phyloP scores from a whole-genome alignment of 53 echinoderm and acorn worm genomes.

The Holothuria leucospilota region DNA sequence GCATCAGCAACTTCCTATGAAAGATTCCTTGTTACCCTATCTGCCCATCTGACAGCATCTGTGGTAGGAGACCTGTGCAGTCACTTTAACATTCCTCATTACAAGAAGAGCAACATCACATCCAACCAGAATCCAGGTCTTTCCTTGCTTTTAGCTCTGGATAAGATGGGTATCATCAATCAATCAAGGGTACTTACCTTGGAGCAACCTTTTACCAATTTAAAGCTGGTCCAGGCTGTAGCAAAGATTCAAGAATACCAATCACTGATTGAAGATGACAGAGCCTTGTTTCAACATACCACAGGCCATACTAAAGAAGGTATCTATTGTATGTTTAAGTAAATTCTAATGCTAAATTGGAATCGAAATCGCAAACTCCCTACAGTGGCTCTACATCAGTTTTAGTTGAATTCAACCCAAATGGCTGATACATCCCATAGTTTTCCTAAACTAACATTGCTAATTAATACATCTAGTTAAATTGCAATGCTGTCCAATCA shows the following conservation, averaged over 20 bases:
- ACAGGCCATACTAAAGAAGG: too few species aligned
- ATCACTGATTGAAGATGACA: not conserved
- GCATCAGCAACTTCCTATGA: not conserved
- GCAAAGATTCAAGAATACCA: constrained; percentile 24
- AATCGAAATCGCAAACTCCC: too few species aligned
- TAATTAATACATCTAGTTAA: too few species aligned
- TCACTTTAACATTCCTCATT: not conserved
- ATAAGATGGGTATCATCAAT: constrained; percentile 8
- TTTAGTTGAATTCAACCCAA: too few species aligned
- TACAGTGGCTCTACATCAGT: too few species aligned
- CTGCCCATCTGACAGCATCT: not conserved
- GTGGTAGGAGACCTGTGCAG: not conserved
- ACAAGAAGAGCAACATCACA: not conserved
- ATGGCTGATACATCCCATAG: too few species aligned
- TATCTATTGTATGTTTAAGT: too few species aligned
- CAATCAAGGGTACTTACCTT: not conserved
- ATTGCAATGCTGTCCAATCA: too few species aligned
- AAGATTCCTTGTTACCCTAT: not conserved
- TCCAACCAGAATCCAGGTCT: constrained; percentile 30
- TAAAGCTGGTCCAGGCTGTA: not conserved
- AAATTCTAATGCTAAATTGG: too few species aligned
- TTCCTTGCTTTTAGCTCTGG: not conserved
- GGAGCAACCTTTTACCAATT: not conserved
- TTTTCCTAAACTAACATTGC: too few species aligned
- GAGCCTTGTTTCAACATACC: too few species aligned